Base-by-base conservation (phyloP, 2,797 vertebrate genomes). In the Pyrrhura leucotis region DNA sequence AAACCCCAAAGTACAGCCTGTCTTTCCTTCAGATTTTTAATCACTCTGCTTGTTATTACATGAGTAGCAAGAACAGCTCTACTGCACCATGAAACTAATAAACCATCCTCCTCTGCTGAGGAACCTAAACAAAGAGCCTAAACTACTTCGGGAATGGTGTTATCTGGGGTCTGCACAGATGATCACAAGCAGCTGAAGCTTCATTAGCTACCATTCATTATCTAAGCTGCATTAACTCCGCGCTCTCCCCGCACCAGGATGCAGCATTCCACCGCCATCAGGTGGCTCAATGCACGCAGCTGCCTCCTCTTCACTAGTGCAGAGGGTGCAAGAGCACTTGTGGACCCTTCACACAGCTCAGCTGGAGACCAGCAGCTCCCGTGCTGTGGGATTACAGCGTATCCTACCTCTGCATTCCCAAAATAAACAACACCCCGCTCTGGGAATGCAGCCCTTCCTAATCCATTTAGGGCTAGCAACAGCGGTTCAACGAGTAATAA, bases 391-490 rank as follows among this genome's bases (percentile, higher is more conserved):
- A 71, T 16, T 11, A 13, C 53, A 3, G 25, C 4, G 8, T 4
- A 25, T 14, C 22, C 42, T 6, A 7, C 1, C 39, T 25, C 39
- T 61, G 35, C 42, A 25, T 18, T 10, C n/a, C 48, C 1, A 0
- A 28, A 8, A 9, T 1, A 54, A 28, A 33, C 5, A 63, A 10
- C 2, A 25, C 12, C 14, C 6, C 61, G 15, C 47, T 7, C 22
- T 14, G 26, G 29, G 26, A 71, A 44, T 7, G 29, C 16, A 23
- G 23, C 50, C 29, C 44, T 35, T 84, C 66, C 63, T 12, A 2
- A 29, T 22, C 15, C 76, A 33, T 1, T 18, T 7, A 8, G 0
- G 4, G 22, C 7, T 40, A 22, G 22, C 5, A 20, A 18, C 0
- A 26, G 39, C 10, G 8, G 19, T 47, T 73, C 37, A 40, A 16